Percentiles rank a stretch among this genome's conserved stretches.
These are phyloP conservation scores for Lerista edwardsae DNA, from an alignment of 2,797 vertebrate genomes.

Conservation along the genomic window DNA sequence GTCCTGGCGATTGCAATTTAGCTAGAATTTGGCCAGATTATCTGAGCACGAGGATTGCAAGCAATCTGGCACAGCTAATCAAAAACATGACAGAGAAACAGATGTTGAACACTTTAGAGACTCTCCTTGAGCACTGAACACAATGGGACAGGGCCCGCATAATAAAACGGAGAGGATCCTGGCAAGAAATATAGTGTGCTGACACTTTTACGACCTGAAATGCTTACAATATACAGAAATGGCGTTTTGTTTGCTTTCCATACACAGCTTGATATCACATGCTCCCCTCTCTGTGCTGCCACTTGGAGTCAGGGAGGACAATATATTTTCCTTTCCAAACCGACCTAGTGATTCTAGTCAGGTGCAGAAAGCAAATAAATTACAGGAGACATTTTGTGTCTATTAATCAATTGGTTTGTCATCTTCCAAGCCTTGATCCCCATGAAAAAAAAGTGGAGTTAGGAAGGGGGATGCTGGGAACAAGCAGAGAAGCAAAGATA, in stretches of 20 bases:
- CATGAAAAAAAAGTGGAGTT: conserved; percentile 70
- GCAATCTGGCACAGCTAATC: conserved; percentile 56
- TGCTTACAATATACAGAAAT: conserved; percentile 79
- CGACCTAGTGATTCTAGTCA: conserved; percentile 78
- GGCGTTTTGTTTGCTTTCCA: conserved; percentile 73
- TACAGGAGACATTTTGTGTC: conserved; percentile 75
- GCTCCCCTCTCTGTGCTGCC: conserved; percentile 76
- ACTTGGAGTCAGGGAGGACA: conserved; percentile 76
- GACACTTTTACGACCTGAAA: conserved; percentile 81
- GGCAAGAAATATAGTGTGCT: conserved; percentile 77
- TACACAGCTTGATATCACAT: conserved; percentile 81
- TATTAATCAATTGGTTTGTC: conserved; percentile 78
- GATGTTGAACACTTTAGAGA: conserved; percentile 73
- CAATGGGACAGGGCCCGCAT: conserved; percentile 64
- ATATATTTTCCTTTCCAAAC: conserved; percentile 78
- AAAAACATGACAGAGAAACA: conserved; percentile 66
- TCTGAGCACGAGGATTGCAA: conserved; percentile 59
- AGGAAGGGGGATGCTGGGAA: conserved; percentile 25
- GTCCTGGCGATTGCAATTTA: conserved; percentile 56
- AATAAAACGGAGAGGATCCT: conserved; percentile 73
- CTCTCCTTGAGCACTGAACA: conserved; percentile 66
- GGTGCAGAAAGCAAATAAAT: conserved; percentile 84
- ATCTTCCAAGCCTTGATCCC: conserved; percentile 79
- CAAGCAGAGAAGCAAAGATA: conserved; percentile 38
- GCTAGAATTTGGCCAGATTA: conserved; percentile 63